phyloP scores from a whole-genome alignment of 2,797 vertebrate species.

The Silurus lanzhouensis region DNA sequence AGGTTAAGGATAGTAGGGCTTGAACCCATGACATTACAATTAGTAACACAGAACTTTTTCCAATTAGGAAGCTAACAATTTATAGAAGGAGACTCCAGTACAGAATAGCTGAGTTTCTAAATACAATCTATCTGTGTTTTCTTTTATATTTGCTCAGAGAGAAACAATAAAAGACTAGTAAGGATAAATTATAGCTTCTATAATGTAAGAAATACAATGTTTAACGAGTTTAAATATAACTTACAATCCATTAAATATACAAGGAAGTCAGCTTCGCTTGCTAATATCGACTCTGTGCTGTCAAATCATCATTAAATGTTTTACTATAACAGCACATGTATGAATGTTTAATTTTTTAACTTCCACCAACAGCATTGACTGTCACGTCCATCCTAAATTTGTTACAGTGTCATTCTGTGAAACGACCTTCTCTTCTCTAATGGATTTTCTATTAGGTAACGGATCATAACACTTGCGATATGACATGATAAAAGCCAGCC shows the following conservation, averaged over 20 bases:
- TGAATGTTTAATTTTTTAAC: no score
- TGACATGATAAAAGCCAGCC: conserved; percentile 31
- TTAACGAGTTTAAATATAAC: not conserved
- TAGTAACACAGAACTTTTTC: no score
- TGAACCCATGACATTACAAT: no score
- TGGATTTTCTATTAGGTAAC: conserved; percentile 30
- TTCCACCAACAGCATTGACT: not conserved
- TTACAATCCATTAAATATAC: no score
- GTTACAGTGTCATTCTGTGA: not conserved
- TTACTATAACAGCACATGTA: not conserved
- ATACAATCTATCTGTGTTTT: not conserved
- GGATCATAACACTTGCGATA: conserved; percentile 12
- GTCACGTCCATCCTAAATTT: not conserved
- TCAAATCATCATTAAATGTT: not conserved
- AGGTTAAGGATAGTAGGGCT: no score
- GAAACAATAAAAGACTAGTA: not conserved
- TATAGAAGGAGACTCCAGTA: not conserved
- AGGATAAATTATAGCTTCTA: not conserved
- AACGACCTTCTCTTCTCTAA: conserved; percentile 19
- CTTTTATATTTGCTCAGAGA: not conserved
- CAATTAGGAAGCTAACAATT: not conserved
- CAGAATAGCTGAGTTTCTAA: not conserved
- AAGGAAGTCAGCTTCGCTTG: not conserved
- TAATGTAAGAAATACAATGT: not conserved
- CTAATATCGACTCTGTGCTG: not conserved